Evolutionary conservation across 2,113 vertebrate genomes (phyloP).

Genomic region (Misgurnus mizolepis): DNA sequence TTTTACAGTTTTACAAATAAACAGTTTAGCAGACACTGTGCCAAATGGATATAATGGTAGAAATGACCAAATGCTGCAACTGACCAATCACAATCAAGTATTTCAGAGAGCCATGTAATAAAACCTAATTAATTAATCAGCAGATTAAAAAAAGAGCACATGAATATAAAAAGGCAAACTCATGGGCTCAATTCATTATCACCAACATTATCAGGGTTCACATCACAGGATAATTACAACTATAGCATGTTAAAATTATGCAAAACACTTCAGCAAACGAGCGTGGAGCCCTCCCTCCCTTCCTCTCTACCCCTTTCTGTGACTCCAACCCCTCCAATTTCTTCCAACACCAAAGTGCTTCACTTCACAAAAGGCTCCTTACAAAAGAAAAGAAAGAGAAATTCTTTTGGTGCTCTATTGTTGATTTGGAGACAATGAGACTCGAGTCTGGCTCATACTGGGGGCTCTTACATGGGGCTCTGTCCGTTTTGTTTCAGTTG

Average conservation of each 20-base stretch:
- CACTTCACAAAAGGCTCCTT: conserved; percentile 71
- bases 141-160: conserved; percentile 66
- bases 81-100: too few relatives aligned
- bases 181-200: conserved; percentile 77
- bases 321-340: conserved; percentile 68
- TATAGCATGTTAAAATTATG: conserved; percentile 81
- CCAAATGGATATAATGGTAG: too few relatives aligned
- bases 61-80: too few relatives aligned
- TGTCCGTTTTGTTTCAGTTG: conserved; percentile 68
- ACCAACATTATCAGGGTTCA: conserved; percentile 78
- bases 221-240: conserved; percentile 85
- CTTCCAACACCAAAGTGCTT: conserved; percentile 75
- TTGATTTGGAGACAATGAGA: conserved; percentile 79
- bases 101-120: too few relatives aligned
- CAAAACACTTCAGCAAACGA: conserved; percentile 74
- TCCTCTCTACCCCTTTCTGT: conserved; percentile 37
- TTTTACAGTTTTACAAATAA: too few relatives aligned
- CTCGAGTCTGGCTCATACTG: conserved; percentile 62
- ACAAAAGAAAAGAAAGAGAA: conserved; percentile 52
- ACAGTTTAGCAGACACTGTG: too few relatives aligned
- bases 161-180: conserved; percentile 14
- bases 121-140: conserved; percentile 80
- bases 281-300: conserved; percentile 41
- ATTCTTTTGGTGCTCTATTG: conserved; percentile 73
- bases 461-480: conserved; percentile 52